Evolutionary conservation across 1,140 invertebrate genomes (phyloP), one percentile per base, ranked within the genome.

Genomic region (Lycorma delicatula): DNA sequence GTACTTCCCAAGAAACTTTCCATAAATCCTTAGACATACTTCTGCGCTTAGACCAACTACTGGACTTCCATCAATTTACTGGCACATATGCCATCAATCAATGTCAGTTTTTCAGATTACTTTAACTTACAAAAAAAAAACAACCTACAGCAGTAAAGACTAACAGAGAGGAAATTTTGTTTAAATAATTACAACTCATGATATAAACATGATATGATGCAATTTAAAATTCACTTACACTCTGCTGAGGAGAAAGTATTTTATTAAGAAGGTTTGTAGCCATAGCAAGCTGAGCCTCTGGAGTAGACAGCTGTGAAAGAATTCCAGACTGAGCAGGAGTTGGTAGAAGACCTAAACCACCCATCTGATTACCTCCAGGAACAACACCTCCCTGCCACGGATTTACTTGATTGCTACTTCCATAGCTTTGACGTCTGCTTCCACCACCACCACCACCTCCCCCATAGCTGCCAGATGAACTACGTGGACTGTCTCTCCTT

Each of bases 321-420:
- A 56, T n/a, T 25, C 46, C 47, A 58, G 72, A 70, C 60, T 73
- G 75, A 26, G 70, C 73, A 3, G 73, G 71, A 12, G 74, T 74
- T 12, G 72, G 73, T 28, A 77, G 61, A 28, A 76, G 71, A 16
- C 74, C 74, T 56, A 72, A 62, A 16, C 31, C 23, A 13, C 51
- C 51, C 5, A 5, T 4, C 3, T 47, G 18, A 44, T 44, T 44
- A 11, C 18, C 41, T 18, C 74, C 74, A n/a, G 75, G 75, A 71
- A 76, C 75, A 56, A 76, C 68, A 22, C 75, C 75, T 22, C 72
- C 67, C 64, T 77, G 74, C 75, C 75, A 77, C 13, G 75, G 75
- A 61, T 73, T 76, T 47, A 76, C 68, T 11, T 71, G 71, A 1
- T 69, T 65, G 22, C 67, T 65, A 4, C 55, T 31, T n/a, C 22